Evolutionary conservation across 2,888 invertebrate species (phyloP).

Genomic region (Drosophila ustulata): DNA sequence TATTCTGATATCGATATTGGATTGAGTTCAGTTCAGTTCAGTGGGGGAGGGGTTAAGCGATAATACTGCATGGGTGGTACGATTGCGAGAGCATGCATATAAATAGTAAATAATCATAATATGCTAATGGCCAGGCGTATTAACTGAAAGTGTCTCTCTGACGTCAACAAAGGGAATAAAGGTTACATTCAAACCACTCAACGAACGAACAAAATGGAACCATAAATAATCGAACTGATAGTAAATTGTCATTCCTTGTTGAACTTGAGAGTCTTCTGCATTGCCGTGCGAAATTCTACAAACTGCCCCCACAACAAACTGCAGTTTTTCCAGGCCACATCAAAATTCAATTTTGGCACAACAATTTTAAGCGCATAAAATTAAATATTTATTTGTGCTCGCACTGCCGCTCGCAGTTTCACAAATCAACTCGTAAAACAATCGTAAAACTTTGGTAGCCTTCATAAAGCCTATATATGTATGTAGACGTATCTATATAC

Average conservation of each 20-base stretch:
- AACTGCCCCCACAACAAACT: slow-evolving; percentile 15
- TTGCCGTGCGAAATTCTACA: slow-evolving; percentile 2
- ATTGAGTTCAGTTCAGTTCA: slow-evolving; percentile 8
- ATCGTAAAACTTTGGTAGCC: slow-evolving; percentile 30
- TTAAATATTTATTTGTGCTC: slow-evolving; percentile 35
- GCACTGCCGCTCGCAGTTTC: slow-evolving; percentile 24
- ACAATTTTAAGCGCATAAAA: slow-evolving; percentile 36
- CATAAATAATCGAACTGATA: not conserved
- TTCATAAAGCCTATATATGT: slow-evolving; percentile 15
- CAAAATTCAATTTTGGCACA: slow-evolving; percentile 33
- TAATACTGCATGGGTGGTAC: slow-evolving; percentile 22
- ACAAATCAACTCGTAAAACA: slow-evolving; percentile 27
- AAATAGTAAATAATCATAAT: slow-evolving; percentile 17
- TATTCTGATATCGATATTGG: slow-evolving; percentile 37
- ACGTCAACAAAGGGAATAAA: slow-evolving; percentile 3
- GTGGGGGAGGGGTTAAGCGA: slow-evolving; percentile 22
- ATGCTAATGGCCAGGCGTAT: slow-evolving; percentile 5
- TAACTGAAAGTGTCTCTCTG: not conserved
- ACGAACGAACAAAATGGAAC: not conserved
- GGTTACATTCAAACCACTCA: not conserved
- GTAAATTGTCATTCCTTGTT: not conserved
- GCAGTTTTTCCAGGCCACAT: slow-evolving; percentile 32
- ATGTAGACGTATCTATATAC: slow-evolving; percentile 2
- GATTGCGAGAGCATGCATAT: not conserved
- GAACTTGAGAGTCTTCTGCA: not conserved